Evolutionary conservation across 2,888 invertebrate genomes (phyloP).

Genomic region (Melinopterus prodromus): DNA sequence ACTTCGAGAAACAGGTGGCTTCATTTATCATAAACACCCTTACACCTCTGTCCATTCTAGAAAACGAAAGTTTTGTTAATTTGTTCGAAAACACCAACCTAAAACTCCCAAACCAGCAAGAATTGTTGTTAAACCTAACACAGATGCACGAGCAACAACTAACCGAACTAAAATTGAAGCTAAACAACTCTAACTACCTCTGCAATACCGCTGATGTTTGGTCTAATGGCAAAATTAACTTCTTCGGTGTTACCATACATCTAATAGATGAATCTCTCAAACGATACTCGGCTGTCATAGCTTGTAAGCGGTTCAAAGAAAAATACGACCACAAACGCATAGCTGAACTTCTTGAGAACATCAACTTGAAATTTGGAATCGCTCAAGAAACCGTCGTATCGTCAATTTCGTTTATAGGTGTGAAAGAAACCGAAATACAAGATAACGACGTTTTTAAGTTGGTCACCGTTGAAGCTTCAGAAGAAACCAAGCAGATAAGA

Average conservation of each 20-base stretch:
- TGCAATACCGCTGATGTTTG: not conserved
- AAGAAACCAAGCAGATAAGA: not conserved
- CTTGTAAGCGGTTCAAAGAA: not conserved
- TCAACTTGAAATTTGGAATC: not conserved
- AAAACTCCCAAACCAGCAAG: not conserved
- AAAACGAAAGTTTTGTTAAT: not conserved
- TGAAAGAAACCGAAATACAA: not conserved
- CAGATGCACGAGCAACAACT: not conserved
- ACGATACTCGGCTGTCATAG: not conserved
- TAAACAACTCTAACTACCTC: not conserved
- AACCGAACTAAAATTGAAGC: not conserved
- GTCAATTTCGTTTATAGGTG: not conserved
- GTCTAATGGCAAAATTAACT: not conserved
- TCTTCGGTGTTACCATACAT: not conserved
- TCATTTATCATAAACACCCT: not conserved
- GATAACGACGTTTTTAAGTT: not conserved
- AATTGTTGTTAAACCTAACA: not conserved
- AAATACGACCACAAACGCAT: not conserved
- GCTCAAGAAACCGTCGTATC: not conserved
- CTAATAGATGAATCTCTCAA: not conserved
- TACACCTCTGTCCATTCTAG: not conserved
- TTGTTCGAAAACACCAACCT: not conserved
- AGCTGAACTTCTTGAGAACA: not conserved
- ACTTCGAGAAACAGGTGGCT: not conserved
- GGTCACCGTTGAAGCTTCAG: not conserved